Conservation (phyloP, 1,140 invertebrate species). For the Pissodes strobi region DNA sequence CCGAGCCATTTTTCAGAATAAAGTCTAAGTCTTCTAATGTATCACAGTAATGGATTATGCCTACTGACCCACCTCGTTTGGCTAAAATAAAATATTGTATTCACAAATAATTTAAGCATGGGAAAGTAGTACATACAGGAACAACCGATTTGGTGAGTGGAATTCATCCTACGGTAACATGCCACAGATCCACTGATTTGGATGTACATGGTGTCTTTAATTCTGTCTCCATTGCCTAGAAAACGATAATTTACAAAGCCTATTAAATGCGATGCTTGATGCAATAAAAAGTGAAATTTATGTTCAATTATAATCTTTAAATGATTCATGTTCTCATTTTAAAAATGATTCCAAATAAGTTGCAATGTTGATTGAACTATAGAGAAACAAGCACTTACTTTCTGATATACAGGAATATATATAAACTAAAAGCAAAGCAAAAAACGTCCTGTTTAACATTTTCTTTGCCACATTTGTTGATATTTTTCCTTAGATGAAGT, state of each 20-base stretch:
- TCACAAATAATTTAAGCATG: constrained; percentile 7
- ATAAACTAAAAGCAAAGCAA: constrained; percentile 1
- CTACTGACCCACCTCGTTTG: constrained; percentile 74
- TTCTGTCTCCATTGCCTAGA: constrained; percentile 60
- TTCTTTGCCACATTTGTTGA: constrained; percentile 3
- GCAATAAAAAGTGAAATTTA: not conserved
- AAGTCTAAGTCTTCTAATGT: constrained; percentile 68
- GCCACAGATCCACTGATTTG: constrained; percentile 70
- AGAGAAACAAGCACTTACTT: not conserved
- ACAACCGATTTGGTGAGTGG: constrained; percentile 91
- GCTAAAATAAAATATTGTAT: constrained; percentile 69
- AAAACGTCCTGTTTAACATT: not conserved
- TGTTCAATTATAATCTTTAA: not conserved
- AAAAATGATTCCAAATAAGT: not conserved
- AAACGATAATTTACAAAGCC: not conserved
- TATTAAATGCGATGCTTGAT: not conserved
- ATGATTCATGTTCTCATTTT: not conserved
- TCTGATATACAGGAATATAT: not conserved
- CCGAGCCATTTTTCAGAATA: constrained; percentile 70
- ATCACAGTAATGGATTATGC: constrained; percentile 77
- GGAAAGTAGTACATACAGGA: constrained; percentile 70
- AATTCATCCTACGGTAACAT: constrained; percentile 88
- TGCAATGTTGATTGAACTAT: not conserved
- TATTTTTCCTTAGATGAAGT: not conserved
- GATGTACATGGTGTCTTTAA: constrained; percentile 81